These are phyloP conservation scores for Steinernema feltiae DNA, from an alignment of 1,140 invertebrate species.

Conservation along the genomic window DNA sequence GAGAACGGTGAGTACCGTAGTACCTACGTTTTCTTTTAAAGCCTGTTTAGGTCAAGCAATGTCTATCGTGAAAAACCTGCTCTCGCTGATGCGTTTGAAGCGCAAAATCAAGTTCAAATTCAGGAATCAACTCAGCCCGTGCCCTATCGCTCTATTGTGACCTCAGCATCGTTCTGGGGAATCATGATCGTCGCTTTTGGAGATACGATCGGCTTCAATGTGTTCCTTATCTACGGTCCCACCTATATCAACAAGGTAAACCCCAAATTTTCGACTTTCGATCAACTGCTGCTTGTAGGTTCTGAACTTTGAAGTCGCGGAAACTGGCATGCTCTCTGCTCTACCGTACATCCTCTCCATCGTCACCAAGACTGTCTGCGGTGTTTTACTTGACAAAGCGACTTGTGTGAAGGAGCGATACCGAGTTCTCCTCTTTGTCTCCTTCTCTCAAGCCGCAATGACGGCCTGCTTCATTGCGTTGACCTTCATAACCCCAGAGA, in stretches of 20 bases:
- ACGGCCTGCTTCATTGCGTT: background rate
- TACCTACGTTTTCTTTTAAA: too few species aligned
- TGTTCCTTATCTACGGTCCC: background rate
- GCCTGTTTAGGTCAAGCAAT: background rate
- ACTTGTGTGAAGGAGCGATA: background rate
- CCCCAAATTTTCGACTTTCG: background rate
- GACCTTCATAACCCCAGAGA: background rate
- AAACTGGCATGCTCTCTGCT: background rate
- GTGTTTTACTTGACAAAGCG: background rate
- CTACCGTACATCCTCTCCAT: background rate
- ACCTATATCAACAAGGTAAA: background rate
- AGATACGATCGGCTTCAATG: background rate
- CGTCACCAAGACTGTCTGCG: background rate
- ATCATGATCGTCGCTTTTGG: background rate
- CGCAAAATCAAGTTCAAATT: too few species aligned
- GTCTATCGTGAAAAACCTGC: background rate
- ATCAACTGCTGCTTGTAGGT: background rate
- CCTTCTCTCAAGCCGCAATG: background rate
- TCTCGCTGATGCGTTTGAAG: too few species aligned
- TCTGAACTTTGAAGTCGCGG: background rate
- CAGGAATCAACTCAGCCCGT: too few species aligned
- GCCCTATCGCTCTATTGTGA: background rate
- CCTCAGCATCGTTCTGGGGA: background rate
- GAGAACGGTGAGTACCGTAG: too few species aligned
- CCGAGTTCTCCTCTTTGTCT: background rate